Evolutionary conservation across 2,113 vertebrate genomes (phyloP).

Genomic region (Oplegnathus fasciatus): DNA sequence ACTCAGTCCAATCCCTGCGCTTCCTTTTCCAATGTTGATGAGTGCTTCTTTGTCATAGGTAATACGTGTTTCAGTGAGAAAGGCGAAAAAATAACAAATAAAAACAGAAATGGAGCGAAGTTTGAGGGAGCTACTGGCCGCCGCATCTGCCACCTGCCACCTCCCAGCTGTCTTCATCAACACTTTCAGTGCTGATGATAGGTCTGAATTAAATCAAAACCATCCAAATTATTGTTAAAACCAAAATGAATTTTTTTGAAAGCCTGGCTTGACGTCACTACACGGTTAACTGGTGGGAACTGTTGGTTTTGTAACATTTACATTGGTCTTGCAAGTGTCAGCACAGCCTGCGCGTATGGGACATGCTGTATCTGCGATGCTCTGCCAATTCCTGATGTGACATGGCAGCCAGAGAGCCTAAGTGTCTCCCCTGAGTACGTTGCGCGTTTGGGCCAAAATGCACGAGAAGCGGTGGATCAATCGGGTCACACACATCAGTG

Average conservation of each 20-base stretch:
- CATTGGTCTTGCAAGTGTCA: constrained; percentile 8
- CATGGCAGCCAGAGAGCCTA: constrained; percentile 35
- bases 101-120: no score
- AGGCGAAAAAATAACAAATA: no score
- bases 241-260: not conserved
- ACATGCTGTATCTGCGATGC: constrained; percentile 18
- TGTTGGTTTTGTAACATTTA: constrained; percentile 19
- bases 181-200: not conserved
- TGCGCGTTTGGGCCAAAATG: constrained; percentile 30
- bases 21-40: no score
- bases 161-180: constrained; percentile 7
- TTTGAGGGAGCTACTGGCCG: no score
- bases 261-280: not conserved
- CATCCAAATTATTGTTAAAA: not conserved
- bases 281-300: not conserved
- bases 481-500: constrained; percentile 49
- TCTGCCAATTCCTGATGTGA: constrained; percentile 45
- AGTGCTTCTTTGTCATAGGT: no score
- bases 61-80: no score
- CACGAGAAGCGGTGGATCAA: constrained; percentile 45
- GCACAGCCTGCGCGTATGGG: constrained; percentile 25
- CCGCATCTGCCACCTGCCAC: not conserved
- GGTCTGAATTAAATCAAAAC: constrained; percentile 6
- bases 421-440: constrained; percentile 53
- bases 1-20: no score